Evolutionary conservation across 2,113 vertebrate species (phyloP), one percentile per base, ranked within the genome.

Genomic region (Leptosomus discolor): DNA sequence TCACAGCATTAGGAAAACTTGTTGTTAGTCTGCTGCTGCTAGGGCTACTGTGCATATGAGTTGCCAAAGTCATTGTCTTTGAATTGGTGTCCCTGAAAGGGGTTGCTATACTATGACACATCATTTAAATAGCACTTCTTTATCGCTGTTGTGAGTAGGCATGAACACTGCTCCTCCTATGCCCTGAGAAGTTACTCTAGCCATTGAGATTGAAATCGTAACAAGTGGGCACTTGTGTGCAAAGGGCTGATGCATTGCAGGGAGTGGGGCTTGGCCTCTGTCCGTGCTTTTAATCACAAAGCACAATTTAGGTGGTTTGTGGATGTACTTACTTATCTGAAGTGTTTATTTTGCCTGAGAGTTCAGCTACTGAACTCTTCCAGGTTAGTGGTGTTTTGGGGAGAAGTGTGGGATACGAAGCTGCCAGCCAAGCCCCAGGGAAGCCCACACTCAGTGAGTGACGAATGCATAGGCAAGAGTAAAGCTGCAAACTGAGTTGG

Each of bases 1-100:
- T 94, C 83, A 78, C 53, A 82, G 96, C 86, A 54, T 95, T 94
- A 94, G 85, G 58, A 85, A 92, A 94, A 92, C 65, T 85, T 95
- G 86, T 90, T 93, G 74, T 96, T 79, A 65, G 46, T 10, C 65
- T 80, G 58, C 45, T 54, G 54, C 84, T 91, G 70, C 57, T 56
- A 1, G 3, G 4, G 50, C 63, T 86, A 3, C 87, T 87, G 84
- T 81, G 67, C 15, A 0, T 60, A 5, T 6, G 58, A 57, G 26
- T 76, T 95, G 76, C 80, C 84, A 81, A 63, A 91, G 80, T 85
- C 48, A 9, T 27, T 79, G 85, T 79, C 78, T 88, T 75, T 88
- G 61, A 85, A 64, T 36, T 69, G 61, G n/a, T 92, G 60, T 76
- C 81, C 53, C 74, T 67, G 77, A 82, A 89, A 90, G 73, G 48